Base-by-base conservation (phyloP, 2,888 invertebrate genomes). In the Nemapogon koenigi region DNA sequence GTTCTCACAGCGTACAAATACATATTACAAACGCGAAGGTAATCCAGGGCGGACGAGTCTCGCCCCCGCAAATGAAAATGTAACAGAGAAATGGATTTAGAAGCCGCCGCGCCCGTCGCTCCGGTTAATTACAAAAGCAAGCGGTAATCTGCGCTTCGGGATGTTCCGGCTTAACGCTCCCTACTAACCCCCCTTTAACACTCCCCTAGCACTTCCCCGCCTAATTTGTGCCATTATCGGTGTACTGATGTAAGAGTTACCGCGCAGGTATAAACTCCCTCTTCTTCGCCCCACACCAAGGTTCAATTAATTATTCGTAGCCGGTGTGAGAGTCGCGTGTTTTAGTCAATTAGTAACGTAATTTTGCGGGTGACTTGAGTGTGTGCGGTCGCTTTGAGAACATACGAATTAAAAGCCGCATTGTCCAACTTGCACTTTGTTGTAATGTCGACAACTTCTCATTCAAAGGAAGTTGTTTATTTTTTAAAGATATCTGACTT, bases 91-190 rank as follows among this genome's bases (percentile, higher is more conserved):
- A 78, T 76, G 78, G 78, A 76, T 78, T 78, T 72, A 75, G 76
- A 75, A 72, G 75, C 76, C 75, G n/a, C 35, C 17, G 25, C 35
- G 72, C 73, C 73, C 73, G 76, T 73, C 73, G 76, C 76, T 72
- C 70, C 75, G 75, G 78, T 78, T 78, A 78, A 78, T 78, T 78
- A 78, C 78, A 76, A 78, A 76, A 78, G 78, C 78, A 78, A 78
- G 76, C 78, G 76, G 78, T 76, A 76, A 76, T 76, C 78, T 76
- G 76, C 78, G 75, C 78, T 69, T 71, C 65, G 76, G 76, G 76
- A 76, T 76, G 76, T 76, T 75, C 76, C 75, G 75, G 76, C 75
- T 75, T 76, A 75, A 70, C 73, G 70, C 68, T 68, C 73, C 72
- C 57, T 44, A 7, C 40, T 46, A 41, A 42, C 43, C 46, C 55